Percentiles rank a stretch among this genome's conserved stretches.
phyloP scores from a whole-genome alignment of 2,888 invertebrate genomes.

The Drosophila differens region DNA sequence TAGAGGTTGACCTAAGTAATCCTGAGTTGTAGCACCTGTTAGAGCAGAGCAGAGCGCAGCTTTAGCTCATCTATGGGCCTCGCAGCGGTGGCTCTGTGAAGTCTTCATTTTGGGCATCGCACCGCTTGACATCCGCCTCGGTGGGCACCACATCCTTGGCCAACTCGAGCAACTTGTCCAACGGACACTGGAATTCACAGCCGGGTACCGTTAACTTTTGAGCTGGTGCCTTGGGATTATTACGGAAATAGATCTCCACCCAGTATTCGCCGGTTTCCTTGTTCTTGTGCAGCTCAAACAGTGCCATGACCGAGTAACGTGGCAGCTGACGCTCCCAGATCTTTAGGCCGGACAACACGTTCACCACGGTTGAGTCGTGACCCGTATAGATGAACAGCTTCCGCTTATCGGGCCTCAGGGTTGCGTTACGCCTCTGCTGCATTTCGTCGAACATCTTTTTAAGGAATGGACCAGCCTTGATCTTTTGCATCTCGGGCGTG shows the following conservation, averaged over 20 bases:
- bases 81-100: slow-evolving; percentile 86
- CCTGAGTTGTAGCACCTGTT: slow-evolving; percentile 40
- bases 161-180: slow-evolving; percentile 87
- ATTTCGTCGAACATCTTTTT: slow-evolving; percentile 88
- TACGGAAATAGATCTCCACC: slow-evolving; percentile 85
- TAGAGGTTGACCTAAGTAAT: slow-evolving; percentile 33
- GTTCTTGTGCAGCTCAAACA: slow-evolving; percentile 88
- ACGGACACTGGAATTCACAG: slow-evolving; percentile 88
- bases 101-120: slow-evolving; percentile 86
- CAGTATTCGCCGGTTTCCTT: slow-evolving; percentile 85
- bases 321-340: slow-evolving; percentile 89
- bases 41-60: not conserved
- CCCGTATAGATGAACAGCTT: slow-evolving; percentile 89
- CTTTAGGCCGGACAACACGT: slow-evolving; percentile 88
- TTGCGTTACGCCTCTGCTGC: slow-evolving; percentile 86
- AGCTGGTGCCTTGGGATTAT: slow-evolving; percentile 86
- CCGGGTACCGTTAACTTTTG: slow-evolving; percentile 88
- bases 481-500: slow-evolving; percentile 87
- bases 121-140: slow-evolving; percentile 86
- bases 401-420: slow-evolving; percentile 85
- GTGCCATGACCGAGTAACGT: slow-evolving; percentile 88
- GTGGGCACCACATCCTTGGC: slow-evolving; percentile 86
- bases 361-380: slow-evolving; percentile 91
- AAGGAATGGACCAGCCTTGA: slow-evolving; percentile 88
- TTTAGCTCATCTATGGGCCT: slow-evolving; percentile 76